A percentile compares a stretch with the other conserved stretches of the same genome.
These are phyloP conservation scores for Clivina fossor DNA, from an alignment of 2,888 invertebrate genomes.

Conservation along the genomic window DNA sequence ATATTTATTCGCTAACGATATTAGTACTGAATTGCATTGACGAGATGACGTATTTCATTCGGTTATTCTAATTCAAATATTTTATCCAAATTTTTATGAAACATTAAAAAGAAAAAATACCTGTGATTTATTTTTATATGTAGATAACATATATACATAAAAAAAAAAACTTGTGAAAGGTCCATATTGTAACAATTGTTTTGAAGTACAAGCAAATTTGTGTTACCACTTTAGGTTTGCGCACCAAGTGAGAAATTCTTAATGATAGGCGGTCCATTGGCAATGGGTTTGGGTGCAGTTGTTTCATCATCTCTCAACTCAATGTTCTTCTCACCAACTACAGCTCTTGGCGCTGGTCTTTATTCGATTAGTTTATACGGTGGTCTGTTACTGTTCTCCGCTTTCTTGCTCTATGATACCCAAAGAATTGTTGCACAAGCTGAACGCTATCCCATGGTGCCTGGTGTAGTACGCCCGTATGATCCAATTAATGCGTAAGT, in stretches of 20 bases:
- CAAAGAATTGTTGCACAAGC: constrained; percentile 88
- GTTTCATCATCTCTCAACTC: constrained; percentile 90
- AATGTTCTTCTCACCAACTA: constrained; percentile 89
- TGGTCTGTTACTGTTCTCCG: constrained; percentile 90
- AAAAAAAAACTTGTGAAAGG: too few relatives aligned
- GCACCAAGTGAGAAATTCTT: constrained; percentile 97
- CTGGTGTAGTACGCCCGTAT: constrained; percentile 65
- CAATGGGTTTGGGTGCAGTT: constrained; percentile 94
- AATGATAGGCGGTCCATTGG: constrained; percentile 92
- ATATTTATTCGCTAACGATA: too few relatives aligned
- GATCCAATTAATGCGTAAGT: constrained; percentile 98
- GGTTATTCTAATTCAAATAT: too few relatives aligned
- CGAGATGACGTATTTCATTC: too few relatives aligned
- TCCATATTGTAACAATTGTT: too few relatives aligned
- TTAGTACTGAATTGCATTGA: too few relatives aligned
- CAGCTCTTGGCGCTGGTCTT: constrained; percentile 86
- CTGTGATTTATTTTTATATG: too few relatives aligned
- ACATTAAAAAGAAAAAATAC: too few relatives aligned
- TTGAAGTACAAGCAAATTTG: too few relatives aligned
- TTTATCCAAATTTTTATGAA: too few relatives aligned
- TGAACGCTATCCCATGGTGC: constrained; percentile 71
- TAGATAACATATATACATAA: too few relatives aligned
- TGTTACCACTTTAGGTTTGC: too few relatives aligned
- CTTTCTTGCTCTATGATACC: constrained; percentile 93
- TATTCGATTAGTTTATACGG: constrained; percentile 93